Base-by-base conservation (phyloP, 2,797 vertebrate species). In the Aselliscus stoliczkanus region DNA sequence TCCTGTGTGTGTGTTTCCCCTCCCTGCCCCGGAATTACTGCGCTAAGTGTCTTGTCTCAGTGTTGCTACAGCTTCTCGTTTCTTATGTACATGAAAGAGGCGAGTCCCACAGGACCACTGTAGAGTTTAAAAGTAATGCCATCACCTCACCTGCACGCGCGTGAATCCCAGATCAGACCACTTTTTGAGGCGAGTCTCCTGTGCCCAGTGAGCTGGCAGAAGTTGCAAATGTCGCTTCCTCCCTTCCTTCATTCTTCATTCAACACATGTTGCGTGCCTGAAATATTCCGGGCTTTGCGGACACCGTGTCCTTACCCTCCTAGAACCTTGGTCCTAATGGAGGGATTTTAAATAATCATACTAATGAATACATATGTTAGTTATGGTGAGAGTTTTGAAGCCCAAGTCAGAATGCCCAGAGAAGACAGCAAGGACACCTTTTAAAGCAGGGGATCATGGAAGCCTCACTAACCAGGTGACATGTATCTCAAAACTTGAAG, bases 41-140 rank as follows among this genome's bases (percentile, higher is more conserved):
- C 21, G 0, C 7, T 14, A 13, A 21, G 3, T 27, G 1, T 47
- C 47, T 7, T 0, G 25, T 67, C 2, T 2, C 18, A 6, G 31
- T 73, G 42, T 79, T 67, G 56, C 64, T 34, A 37, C 3, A 20
- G 20, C 50, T 29, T 77, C 50, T 15, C 85, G 56, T 73, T 47
- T 23, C 1, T 60, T 58, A 25, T 27, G 29, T 5, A 7, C 42
- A 37, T 56, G 47, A 17, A n/a, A 1, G 39, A 10, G 80, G 69
- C 58, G n/a, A 67, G 56, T 62, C 91, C 79, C 47, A 21, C 21
- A 7, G 37, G 62, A 15, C 44, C 18, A 9, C 5, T 27, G 69
- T 62, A 52, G 42, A 42, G 52, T 60, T 67, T 67, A 44, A 47
- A 65, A 69, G 67, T 17, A 17, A 58, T 21, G n/a, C 27, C 27